These are phyloP conservation scores for Brachirus orientalis DNA, from an alignment of 2,113 vertebrate species.

Conservation along the genomic window DNA sequence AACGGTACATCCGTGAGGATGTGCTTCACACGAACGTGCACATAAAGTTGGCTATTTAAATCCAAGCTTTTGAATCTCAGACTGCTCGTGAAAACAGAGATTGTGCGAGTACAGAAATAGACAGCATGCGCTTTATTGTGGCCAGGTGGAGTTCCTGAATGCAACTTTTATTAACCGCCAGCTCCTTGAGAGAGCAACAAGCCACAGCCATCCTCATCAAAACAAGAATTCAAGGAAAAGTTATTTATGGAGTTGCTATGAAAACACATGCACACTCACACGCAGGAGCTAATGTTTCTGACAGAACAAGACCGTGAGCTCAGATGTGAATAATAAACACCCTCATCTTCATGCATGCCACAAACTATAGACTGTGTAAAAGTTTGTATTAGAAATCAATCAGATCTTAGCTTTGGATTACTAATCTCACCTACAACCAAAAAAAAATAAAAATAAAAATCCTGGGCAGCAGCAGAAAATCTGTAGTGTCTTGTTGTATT, in stretches of 20 bases:
- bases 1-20: slow-evolving; percentile 14
- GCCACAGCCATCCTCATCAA: slow-evolving; percentile 47
- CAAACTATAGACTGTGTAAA: no score
- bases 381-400: no score
- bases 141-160: slow-evolving; percentile 63
- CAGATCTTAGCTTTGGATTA: no score
- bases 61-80: slow-evolving; percentile 11
- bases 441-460: slow-evolving; percentile 5
- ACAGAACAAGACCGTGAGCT: slow-evolving; percentile 7
- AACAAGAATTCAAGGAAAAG: slow-evolving; percentile 56
- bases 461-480: slow-evolving; percentile 14
- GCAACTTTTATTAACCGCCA: slow-evolving; percentile 53
- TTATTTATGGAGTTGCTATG: slow-evolving; percentile 61
- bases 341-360: background rate
- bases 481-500: slow-evolving; percentile 38
- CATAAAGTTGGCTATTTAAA: slow-evolving; percentile 9
- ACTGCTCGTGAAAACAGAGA: slow-evolving; percentile 49
- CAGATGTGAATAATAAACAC: slow-evolving; percentile 5
- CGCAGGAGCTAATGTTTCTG: slow-evolving; percentile 27
- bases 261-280: slow-evolving; percentile 10
- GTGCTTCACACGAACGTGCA: slow-evolving; percentile 13
- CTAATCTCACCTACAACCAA: background rate
- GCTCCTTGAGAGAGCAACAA: slow-evolving; percentile 50
- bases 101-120: slow-evolving; percentile 46
- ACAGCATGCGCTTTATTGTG: slow-evolving; percentile 59